Conservation (phyloP, 2,113 vertebrate genomes). For the Synodontis membranacea region DNA sequence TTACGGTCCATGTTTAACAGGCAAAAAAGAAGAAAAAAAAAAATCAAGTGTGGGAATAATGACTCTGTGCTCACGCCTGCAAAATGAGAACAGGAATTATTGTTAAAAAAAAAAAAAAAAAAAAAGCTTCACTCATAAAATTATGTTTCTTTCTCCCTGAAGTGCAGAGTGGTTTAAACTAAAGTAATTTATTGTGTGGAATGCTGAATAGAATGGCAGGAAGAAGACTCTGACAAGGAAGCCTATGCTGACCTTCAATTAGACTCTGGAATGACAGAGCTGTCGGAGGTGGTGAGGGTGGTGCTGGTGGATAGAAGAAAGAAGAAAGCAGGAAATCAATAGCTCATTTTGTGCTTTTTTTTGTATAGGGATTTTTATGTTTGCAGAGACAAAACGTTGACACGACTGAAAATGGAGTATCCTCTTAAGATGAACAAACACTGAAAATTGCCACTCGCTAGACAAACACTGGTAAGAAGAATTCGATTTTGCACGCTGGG, state of each 20-base stretch:
- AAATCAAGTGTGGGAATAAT: constrained; percentile 53
- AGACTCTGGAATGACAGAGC: constrained; percentile 87
- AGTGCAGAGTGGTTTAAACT: constrained; percentile 57
- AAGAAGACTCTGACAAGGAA: constrained; percentile 76
- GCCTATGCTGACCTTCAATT: constrained; percentile 90
- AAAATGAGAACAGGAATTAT: constrained; percentile 10
- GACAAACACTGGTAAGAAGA: constrained; percentile 25
- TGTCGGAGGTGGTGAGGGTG: constrained; percentile 64
- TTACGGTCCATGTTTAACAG: background rate
- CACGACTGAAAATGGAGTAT: constrained; percentile 65
- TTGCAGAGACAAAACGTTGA: constrained; percentile 85
- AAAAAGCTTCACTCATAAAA: constrained; percentile 51
- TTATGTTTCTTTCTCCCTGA: constrained; percentile 12
- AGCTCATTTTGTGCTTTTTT: constrained; percentile 87
- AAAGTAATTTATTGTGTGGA: constrained; percentile 60
- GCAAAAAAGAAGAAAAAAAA: constrained; percentile 40
- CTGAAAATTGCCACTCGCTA: constrained; percentile 72
- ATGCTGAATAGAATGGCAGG: constrained; percentile 63
- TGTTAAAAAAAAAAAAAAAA: constrained; percentile 61
- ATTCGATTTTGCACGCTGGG: constrained; percentile 30
- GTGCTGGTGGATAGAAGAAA: constrained; percentile 54
- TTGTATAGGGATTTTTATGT: constrained; percentile 88
- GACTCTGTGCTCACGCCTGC: constrained; percentile 15
- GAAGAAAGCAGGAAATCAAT: constrained; percentile 82
- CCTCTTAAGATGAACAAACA: constrained; percentile 52